A percentile compares a stretch with the other conserved stretches of the same genome.
phyloP scores from a whole-genome alignment of 2,113 vertebrate species.

The Pholis gunnellus region DNA sequence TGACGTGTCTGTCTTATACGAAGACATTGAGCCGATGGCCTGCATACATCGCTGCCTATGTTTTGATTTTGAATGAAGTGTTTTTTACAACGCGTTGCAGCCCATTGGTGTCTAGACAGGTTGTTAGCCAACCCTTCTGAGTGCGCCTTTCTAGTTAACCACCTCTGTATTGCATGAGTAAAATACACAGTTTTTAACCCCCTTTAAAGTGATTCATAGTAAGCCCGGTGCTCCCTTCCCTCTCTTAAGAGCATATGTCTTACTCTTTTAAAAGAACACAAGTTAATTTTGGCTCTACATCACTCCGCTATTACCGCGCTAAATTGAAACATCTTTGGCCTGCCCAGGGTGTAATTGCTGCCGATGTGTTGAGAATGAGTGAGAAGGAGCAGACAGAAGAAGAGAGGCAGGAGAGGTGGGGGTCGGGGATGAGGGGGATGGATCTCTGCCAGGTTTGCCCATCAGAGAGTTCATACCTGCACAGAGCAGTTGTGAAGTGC shows the following conservation, averaged over 20 bases:
- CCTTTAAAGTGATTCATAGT: not conserved
- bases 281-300: slow-evolving; percentile 48
- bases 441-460: slow-evolving; percentile 32
- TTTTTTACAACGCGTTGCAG: no score
- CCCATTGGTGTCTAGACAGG: no score
- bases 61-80: no score
- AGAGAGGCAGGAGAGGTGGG: slow-evolving; percentile 12
- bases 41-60: no score
- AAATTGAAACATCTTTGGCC: slow-evolving; percentile 53
- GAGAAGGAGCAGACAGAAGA: slow-evolving; percentile 22
- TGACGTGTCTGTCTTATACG: no score
- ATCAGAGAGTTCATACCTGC: slow-evolving; percentile 11
- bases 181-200: not conserved
- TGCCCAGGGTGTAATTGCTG: slow-evolving; percentile 46
- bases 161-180: not conserved
- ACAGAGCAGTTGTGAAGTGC: slow-evolving; percentile 27
- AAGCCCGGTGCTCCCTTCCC: not conserved
- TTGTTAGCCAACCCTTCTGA: no score
- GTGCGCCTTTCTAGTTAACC: not conserved
- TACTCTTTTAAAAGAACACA: slow-evolving; percentile 23
- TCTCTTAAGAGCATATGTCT: not conserved
- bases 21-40: no score
- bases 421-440: slow-evolving; percentile 8
- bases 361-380: slow-evolving; percentile 50
- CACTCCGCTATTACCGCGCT: slow-evolving; percentile 35